phyloP scores from a whole-genome alignment of 1,140 invertebrate genomes.

The Eulimnadia texana region DNA sequence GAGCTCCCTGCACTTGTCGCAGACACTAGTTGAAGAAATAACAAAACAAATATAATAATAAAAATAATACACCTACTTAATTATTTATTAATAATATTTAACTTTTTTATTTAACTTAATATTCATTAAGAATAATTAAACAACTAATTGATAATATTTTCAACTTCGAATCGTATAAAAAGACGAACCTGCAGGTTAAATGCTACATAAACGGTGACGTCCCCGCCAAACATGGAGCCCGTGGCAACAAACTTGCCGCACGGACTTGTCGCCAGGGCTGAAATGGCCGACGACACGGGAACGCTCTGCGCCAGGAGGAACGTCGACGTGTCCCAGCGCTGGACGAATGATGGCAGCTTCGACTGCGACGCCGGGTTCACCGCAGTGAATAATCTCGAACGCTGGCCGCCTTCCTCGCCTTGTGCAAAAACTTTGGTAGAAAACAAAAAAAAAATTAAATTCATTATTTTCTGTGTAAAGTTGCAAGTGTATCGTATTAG shows the following conservation, averaged over 20 bases:
- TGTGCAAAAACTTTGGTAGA: slow-evolving; percentile 46
- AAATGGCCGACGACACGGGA: slow-evolving; percentile 32
- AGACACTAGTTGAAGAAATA: slow-evolving; percentile 43
- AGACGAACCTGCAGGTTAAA: slow-evolving; percentile 82
- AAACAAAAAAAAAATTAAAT: slow-evolving; percentile 16
- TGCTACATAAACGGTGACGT: slow-evolving; percentile 74
- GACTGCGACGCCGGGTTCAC: slow-evolving; percentile 61
- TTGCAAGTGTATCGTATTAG: too few relatives aligned
- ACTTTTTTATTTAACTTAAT: neutral
- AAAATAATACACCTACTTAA: neutral
- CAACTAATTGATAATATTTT: slow-evolving; percentile 1
- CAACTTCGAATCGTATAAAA: neutral
- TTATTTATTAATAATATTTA: slow-evolving; percentile 1
- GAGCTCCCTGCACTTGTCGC: slow-evolving; percentile 62
- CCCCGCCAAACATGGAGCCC: slow-evolving; percentile 83
- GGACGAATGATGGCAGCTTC: slow-evolving; percentile 31
- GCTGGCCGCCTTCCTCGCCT: slow-evolving; percentile 45
- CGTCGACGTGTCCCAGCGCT: slow-evolving; percentile 48
- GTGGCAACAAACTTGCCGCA: slow-evolving; percentile 82
- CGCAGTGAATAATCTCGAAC: slow-evolving; percentile 59
- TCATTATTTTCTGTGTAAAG: too few relatives aligned
- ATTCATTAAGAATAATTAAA: slow-evolving; percentile 13
- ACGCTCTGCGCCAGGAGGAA: slow-evolving; percentile 35
- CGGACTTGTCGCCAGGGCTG: slow-evolving; percentile 71
- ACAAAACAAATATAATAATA: neutral